Conservation (phyloP, 1,140 invertebrate species). For the Neelides sp. region DNA sequence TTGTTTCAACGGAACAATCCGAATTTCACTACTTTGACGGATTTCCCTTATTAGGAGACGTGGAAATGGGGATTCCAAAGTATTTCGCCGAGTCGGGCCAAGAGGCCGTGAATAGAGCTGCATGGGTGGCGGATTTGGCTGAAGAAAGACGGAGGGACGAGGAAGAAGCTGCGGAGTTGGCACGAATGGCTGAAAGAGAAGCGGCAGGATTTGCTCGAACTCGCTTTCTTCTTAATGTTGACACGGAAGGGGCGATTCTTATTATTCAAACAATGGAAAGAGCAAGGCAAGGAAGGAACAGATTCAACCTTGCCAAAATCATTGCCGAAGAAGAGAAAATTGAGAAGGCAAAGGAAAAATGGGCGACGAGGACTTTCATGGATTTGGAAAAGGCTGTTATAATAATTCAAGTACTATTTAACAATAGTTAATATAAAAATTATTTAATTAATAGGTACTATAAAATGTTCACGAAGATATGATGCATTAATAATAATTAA, state of each 20-base stretch:
- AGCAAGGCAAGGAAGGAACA: constrained; percentile 68
- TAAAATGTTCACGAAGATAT: too few relatives aligned
- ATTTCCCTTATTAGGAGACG: constrained; percentile 34
- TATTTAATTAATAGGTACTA: too few relatives aligned
- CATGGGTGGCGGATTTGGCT: constrained; percentile 36
- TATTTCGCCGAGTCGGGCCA: constrained; percentile 31
- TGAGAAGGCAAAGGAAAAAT: constrained; percentile 41
- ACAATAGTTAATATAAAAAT: background rate
- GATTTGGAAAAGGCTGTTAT: constrained; percentile 45
- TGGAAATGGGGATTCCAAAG: constrained; percentile 42
- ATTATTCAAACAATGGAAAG: constrained; percentile 80
- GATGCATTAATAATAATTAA: too few relatives aligned
- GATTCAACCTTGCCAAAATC: constrained; percentile 34
- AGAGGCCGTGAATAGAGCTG: background rate
- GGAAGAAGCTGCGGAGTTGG: background rate
- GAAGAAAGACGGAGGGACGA: too few relatives aligned
- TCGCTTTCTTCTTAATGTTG: constrained; percentile 11
- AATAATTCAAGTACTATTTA: constrained; percentile 43
- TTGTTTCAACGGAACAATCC: constrained; percentile 10
- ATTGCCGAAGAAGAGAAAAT: constrained; percentile 31
- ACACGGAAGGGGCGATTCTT: constrained; percentile 39
- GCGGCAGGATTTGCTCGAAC: constrained; percentile 2
- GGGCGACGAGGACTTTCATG: constrained; percentile 4
- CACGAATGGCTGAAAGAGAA: background rate
- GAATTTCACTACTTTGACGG: constrained; percentile 35